phyloP scores from a whole-genome alignment of 1,140 invertebrate genomes.

The Diachasma alloeum region DNA sequence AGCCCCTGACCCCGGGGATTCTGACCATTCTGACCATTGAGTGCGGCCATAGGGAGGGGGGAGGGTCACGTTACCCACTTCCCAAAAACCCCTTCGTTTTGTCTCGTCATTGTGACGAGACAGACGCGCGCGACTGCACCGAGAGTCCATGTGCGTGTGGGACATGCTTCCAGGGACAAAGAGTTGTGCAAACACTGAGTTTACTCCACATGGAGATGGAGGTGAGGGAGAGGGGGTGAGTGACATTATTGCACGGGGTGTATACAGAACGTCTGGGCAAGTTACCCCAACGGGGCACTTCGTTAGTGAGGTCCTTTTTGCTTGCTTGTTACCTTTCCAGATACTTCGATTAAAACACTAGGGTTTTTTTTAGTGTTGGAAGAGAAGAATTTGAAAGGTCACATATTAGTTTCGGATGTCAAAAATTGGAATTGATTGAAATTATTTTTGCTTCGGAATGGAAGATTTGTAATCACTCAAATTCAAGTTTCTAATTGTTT shows the following conservation, averaged over 20 bases:
- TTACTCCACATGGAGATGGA: slow-evolving; percentile 38
- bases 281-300: slow-evolving; percentile 52
- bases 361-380: not conserved
- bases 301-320: slow-evolving; percentile 60
- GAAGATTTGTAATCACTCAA: too few species aligned
- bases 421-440: too few species aligned
- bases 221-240: slow-evolving; percentile 11
- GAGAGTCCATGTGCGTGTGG: slow-evolving; percentile 21
- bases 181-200: slow-evolving; percentile 61
- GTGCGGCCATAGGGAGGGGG: not conserved
- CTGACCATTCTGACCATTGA: not conserved
- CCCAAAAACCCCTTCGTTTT: not conserved
- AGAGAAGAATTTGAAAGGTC: too few species aligned
- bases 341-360: slow-evolving; percentile 2
- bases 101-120: slow-evolving; percentile 20
- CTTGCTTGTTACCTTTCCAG: slow-evolving; percentile 42
- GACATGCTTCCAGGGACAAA: slow-evolving; percentile 53
- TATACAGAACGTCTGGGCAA: slow-evolving; percentile 38
- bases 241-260: slow-evolving; percentile 48
- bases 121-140: not conserved
- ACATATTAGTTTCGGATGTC: too few species aligned
- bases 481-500: too few species aligned
- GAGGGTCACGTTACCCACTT: slow-evolving; percentile 18
- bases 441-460: too few species aligned
- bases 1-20: not conserved